phyloP scores from a whole-genome alignment of 2,113 vertebrate species.

The Craseonycteris thonglongyai region DNA sequence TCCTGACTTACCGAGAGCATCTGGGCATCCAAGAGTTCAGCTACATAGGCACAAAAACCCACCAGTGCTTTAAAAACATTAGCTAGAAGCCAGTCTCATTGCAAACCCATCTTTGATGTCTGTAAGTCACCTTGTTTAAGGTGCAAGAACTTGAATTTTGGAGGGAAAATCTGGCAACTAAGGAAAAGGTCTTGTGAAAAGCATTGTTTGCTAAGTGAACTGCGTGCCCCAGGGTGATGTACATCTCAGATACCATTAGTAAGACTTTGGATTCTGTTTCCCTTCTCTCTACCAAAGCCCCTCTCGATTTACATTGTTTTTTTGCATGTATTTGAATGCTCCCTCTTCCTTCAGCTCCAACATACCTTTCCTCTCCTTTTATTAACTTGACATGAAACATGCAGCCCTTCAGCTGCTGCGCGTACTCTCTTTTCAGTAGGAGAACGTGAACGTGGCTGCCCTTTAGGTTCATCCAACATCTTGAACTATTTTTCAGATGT shows the following conservation, averaged over 20 bases:
- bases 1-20: not conserved
- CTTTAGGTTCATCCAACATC: constrained; percentile 60
- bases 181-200: not conserved
- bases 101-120: not conserved
- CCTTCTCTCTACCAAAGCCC: not conserved
- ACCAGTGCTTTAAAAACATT: not conserved
- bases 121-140: not conserved
- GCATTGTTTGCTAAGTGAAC: not conserved
- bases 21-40: not conserved
- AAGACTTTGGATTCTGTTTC: not conserved
- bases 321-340: not conserved
- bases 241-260: not conserved
- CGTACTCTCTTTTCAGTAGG: constrained; percentile 54
- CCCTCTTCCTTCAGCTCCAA: constrained; percentile 23
- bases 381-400: constrained; percentile 63
- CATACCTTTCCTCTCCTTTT: constrained; percentile 55
- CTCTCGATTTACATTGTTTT: not conserved
- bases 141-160: not conserved
- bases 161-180: not conserved
- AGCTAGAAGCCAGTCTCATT: not conserved
- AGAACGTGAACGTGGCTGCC: constrained; percentile 46
- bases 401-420: constrained; percentile 20
- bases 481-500: constrained; percentile 69
- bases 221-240: not conserved
- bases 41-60: not conserved